A percentile compares a stretch with the other conserved stretches of the same genome.
Evolutionary conservation across 2,797 vertebrate species (phyloP).

Genomic region (Buceros bicornis): DNA sequence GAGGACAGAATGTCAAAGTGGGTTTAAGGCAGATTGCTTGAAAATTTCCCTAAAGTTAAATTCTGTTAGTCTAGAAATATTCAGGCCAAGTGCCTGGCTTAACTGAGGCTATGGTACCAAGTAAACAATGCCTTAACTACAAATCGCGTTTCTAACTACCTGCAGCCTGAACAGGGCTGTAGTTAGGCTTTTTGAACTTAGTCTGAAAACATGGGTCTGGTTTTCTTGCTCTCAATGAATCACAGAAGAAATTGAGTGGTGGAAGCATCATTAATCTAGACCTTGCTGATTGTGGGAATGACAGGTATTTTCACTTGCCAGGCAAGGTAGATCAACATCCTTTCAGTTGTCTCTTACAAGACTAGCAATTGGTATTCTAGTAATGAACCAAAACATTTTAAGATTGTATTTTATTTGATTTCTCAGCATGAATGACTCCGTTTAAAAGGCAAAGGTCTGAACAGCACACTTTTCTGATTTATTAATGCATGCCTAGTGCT

Average conservation of each 20-base stretch:
- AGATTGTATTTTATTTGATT: not conserved
- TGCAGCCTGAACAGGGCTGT: not conserved
- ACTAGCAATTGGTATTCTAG: not conserved
- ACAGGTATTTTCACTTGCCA: not conserved
- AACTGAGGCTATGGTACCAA: not conserved
- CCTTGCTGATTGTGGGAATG: not conserved
- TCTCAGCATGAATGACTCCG: not conserved
- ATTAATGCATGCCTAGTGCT: not conserved
- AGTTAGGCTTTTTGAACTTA: not conserved
- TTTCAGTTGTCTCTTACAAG: not conserved
- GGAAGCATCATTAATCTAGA: not conserved
- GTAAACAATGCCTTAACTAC: not conserved
- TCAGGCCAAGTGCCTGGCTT: not conserved
- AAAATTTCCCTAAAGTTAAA: not conserved
- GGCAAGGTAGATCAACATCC: not conserved
- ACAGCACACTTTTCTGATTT: not conserved
- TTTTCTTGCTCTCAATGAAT: not conserved
- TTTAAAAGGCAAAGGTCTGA: constrained; percentile 27
- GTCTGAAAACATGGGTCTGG: not conserved
- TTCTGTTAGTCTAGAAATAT: not conserved
- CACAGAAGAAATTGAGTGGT: not conserved
- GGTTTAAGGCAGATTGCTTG: not conserved
- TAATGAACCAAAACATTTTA: not conserved
- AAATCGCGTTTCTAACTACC: not conserved
- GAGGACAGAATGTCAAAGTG: not conserved